Base-by-base conservation (phyloP, 2,113 vertebrate species). In the Cricetomys ansorgei region DNA sequence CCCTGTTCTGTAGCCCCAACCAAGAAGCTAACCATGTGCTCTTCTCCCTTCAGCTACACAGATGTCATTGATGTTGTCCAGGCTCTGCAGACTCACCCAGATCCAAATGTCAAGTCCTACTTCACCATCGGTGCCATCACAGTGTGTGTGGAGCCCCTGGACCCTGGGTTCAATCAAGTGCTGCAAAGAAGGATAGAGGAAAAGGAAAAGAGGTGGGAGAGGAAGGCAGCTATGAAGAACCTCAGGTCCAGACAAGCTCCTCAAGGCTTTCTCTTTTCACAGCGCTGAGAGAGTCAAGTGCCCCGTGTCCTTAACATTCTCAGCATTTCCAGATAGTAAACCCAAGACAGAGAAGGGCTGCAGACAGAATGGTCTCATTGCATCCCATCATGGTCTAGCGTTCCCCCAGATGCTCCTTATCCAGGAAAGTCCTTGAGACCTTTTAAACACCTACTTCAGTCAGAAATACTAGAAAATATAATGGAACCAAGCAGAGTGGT, bases 41-140 rank as follows among this genome's bases (percentile, higher is more conserved):
- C n/a, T 75, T 55, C 16, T 5, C n/a, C 37, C 19, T 29, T 37
- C 98, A 99, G 99, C 73, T 99, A 99, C 83, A 99, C 98, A 0
- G 99, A 99, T 84, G 98, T 99, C n/a, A 98, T 99, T 92, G 99
- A 99, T 93, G 98, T 99, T 12, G 98, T 99, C 50, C 99, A 99
- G 97, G 99, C 99, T 53, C 97, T 99, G 91, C 99, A 99, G 27
- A 99, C 99, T 97, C 99, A 99, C 96, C 99, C 99, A 48, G 99
- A 99, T 88, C 98, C 99, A 11, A 97, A 98, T 1, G 98, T 99
- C 95, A 99, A 98, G 81, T 98, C 98, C 0, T 97, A 98, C 80
- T 99, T 99, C 90, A 77, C 97, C 95, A 98, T 99, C 27, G 99
- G 99, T 45, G 98, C 99, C 0, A 95, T 99, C 85, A 99, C 99